These are phyloP conservation scores for Caenorhabditis tropicalis DNA, from an alignment of 1,140 invertebrate species.

Conservation along the genomic window DNA sequence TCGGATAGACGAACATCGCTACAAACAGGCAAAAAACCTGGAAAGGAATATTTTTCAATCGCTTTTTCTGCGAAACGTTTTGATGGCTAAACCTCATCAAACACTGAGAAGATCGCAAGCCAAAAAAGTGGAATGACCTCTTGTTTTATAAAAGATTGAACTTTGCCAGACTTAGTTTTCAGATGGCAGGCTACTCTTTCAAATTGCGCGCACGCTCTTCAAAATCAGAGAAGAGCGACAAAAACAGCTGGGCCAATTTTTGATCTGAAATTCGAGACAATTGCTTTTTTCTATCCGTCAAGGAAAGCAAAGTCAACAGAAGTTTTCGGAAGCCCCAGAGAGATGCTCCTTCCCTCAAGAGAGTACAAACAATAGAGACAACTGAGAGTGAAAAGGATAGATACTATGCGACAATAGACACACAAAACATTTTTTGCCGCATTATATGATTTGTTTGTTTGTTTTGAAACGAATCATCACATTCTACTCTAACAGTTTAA, in stretches of 20 bases:
- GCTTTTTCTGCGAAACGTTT: conserved; percentile 14
- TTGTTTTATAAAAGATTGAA: not conserved
- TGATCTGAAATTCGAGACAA: conserved; percentile 42
- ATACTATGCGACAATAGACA: conserved; percentile 39
- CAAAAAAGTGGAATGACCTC: conserved; percentile 6
- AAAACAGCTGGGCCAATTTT: conserved; percentile 30
- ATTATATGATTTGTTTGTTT: conserved; percentile 45
- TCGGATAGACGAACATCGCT: conserved; percentile 1
- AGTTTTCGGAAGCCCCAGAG: conserved; percentile 39
- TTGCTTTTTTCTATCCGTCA: conserved; percentile 31
- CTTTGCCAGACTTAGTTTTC: not conserved
- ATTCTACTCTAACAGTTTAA: conserved; percentile 1
- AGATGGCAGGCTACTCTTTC: not conserved
- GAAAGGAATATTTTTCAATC: not conserved
- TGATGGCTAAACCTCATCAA: conserved; percentile 42
- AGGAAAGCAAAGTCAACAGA: conserved; percentile 39
- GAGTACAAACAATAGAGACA: conserved; percentile 38
- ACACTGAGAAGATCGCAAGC: conserved; percentile 3
- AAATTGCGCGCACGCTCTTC: not conserved
- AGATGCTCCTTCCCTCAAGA: conserved; percentile 30
- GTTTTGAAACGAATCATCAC: conserved; percentile 31
- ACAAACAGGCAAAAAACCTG: not conserved
- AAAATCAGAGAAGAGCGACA: not conserved
- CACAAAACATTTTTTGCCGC: conserved; percentile 40
- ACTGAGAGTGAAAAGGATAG: conserved; percentile 23